A percentile compares a stretch with the other conserved stretches of the same genome.
These are phyloP conservation scores for Ptychobarbus kaznakovi DNA, from an alignment of 2,797 vertebrate genomes.

Conservation along the genomic window DNA sequence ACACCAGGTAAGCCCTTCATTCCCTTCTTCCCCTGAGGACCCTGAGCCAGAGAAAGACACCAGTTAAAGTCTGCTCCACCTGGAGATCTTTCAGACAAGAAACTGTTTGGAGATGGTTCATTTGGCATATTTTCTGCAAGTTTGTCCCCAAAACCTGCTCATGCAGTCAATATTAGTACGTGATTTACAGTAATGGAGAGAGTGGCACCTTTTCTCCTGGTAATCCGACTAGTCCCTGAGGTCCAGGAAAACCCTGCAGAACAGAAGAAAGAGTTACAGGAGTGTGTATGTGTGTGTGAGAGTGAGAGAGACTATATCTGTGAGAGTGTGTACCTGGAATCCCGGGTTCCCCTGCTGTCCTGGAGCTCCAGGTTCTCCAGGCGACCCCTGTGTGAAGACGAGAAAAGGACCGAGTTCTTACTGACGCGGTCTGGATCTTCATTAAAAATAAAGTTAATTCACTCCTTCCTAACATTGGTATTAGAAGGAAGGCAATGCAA, in stretches of 20 bases:
- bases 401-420: not conserved
- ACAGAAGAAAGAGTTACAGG: not conserved
- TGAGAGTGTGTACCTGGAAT: slow-evolving; percentile 80
- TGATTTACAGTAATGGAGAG: not conserved
- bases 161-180: not conserved
- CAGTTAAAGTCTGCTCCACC: not conserved
- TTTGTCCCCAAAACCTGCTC: not conserved
- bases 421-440: not conserved
- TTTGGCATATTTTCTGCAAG: not conserved
- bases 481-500: not conserved
- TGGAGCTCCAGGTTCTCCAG: slow-evolving; percentile 89
- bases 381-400: slow-evolving; percentile 78
- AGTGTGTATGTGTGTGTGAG: not conserved
- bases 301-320: not conserved
- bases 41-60: slow-evolving; percentile 73
- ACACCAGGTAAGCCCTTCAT: slow-evolving; percentile 91
- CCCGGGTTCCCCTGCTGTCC: slow-evolving; percentile 97
- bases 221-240: slow-evolving; percentile 91
- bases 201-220: slow-evolving; percentile 92
- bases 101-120: not conserved
- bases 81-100: not conserved
- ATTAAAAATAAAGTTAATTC: not conserved
- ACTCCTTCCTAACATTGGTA: not conserved
- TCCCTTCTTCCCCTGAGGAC: slow-evolving; percentile 93
- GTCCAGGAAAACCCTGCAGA: slow-evolving; percentile 91